Percentiles rank a stretch among this genome's conserved stretches.
These are phyloP conservation scores for Cosmia trapezina DNA, from an alignment of 2,888 invertebrate genomes.

Conservation along the genomic window DNA sequence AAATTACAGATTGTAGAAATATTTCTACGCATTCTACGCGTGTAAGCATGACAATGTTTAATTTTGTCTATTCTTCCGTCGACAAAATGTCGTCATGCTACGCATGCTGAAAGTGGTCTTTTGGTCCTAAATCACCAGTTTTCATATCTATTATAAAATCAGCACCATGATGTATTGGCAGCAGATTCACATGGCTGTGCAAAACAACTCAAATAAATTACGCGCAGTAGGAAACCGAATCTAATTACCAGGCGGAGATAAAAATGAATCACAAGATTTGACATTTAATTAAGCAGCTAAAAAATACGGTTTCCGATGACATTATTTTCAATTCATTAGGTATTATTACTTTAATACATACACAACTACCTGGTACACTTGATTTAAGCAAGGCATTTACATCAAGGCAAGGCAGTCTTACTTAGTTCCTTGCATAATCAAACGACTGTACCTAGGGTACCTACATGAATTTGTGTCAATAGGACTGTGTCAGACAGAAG, in stretches of 20 bases:
- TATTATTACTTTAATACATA: conserved; percentile 1
- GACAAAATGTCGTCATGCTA: too few species aligned
- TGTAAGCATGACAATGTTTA: too few species aligned
- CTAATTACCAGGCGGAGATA: too few species aligned
- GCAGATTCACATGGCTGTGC: too few species aligned
- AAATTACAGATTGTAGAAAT: too few species aligned
- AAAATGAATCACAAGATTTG: too few species aligned
- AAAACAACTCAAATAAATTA: neutral
- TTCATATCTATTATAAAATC: too few species aligned
- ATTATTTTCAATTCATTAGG: neutral
- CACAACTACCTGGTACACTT: conserved; percentile 21
- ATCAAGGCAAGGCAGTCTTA: conserved; percentile 50
- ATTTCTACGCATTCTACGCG: too few species aligned
- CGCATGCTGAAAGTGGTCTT: too few species aligned
- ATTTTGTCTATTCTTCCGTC: too few species aligned
- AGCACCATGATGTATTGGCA: neutral
- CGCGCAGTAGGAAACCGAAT: neutral
- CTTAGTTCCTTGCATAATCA: conserved; percentile 53
- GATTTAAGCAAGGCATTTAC: conserved; percentile 29
- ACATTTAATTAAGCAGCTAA: neutral
- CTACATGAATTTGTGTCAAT: conserved; percentile 44
- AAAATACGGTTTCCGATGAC: neutral
- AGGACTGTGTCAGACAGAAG: conserved; percentile 44
- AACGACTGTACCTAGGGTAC: conserved; percentile 3
- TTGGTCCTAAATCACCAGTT: too few species aligned